Base-by-base conservation (phyloP, 2,888 invertebrate genomes). In the Phaedon cochleariae region DNA sequence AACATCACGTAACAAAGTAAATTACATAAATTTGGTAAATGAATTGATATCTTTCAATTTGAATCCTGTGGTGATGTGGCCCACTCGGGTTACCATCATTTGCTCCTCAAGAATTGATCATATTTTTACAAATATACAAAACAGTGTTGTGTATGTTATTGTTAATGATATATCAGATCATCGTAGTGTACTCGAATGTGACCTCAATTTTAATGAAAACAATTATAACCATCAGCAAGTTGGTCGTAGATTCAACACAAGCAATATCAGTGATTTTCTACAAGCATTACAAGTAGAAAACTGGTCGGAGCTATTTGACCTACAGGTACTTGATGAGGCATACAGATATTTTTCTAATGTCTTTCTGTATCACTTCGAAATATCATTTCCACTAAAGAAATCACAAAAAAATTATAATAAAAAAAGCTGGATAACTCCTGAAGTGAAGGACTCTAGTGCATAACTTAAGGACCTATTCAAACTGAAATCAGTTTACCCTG, bases 11-110 rank as follows among this genome's bases (percentile, higher is more conserved):
- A 26, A 48, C 29, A 2, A 12, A 10, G 48, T 15, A n/a, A 20
- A 31, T 31, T 59, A 48, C 29, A 49, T 15, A 12, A 20, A 49
- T 2, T 17, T 59, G 4, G 12, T 15, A 18, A 12, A 49, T 49
- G 31, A 26, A 21, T 21, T 49, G 18, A 7, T 18, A 1, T 20
- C 12, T 41, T 57, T 55, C 18, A 2, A 41, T 41, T 18, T 41
- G 21, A n/a, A 31, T 34, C 41, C 55, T 9, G 41, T 57, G 20
- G 57, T 57, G 21, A 45, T 17, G 37, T 57, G 57, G 57, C 45
- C 57, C 22, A 57, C 57, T n/a, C 10, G 57, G 15, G 45, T 57
- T 2, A 45, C 57, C 18, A 17, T 26, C 5, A 9, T n/a, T 57
- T 21, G 37, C 9, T 31, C 45, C 12, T 37, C 57, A 37, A 57